Evolutionary conservation across 1,140 invertebrate species (phyloP).

Genomic region (Parasteatoda tepidariorum): DNA sequence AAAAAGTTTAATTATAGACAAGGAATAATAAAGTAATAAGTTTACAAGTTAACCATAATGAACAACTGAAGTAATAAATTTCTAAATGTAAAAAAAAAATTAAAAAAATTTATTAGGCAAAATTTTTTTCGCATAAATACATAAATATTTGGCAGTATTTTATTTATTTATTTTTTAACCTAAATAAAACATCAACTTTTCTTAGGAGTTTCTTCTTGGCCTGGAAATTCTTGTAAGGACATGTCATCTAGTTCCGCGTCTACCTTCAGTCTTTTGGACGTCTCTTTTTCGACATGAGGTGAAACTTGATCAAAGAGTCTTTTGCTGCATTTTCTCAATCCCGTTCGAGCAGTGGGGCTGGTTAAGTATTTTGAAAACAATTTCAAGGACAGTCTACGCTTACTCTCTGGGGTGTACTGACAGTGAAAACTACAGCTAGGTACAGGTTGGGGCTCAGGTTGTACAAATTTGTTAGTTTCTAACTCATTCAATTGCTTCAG

Average conservation of each 20-base stretch:
- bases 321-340: conserved; percentile 38
- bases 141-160: too few species aligned
- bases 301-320: conserved; percentile 31
- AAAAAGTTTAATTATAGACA: too few species aligned
- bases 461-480: background rate
- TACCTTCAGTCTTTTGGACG: background rate
- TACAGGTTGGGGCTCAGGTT: background rate
- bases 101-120: too few species aligned
- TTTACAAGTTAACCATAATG: too few species aligned
- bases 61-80: too few species aligned
- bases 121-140: too few species aligned
- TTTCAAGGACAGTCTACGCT: conserved; percentile 34
- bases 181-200: too few species aligned
- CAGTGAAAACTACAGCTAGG: background rate
- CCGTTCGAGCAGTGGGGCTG: conserved; percentile 21
- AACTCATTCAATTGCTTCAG: background rate
- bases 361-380: conserved; percentile 21
- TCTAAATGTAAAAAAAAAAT: too few species aligned
- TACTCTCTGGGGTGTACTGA: conserved; percentile 13
- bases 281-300: background rate
- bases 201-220: too few species aligned
- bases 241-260: background rate
- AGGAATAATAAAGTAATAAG: too few species aligned
- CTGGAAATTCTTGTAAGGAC: too few species aligned
- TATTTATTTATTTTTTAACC: too few species aligned